Conservation (phyloP, 2,113 vertebrate species). For the Glaucomys volans region DNA sequence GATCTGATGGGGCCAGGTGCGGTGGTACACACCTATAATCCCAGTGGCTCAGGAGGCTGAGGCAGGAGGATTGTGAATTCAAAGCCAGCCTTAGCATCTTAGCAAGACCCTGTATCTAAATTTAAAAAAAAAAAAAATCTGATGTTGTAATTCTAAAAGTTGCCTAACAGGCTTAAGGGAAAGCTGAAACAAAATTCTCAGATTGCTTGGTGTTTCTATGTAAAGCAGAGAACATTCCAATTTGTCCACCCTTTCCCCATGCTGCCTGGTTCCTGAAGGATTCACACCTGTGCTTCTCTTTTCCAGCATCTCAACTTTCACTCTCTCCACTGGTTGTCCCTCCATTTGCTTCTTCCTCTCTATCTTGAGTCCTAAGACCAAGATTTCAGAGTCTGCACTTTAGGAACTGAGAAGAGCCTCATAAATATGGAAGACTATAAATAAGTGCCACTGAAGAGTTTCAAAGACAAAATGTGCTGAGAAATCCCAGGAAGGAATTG, state of each 20-base stretch:
- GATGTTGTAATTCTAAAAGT: not conserved
- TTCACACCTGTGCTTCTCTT: not conserved
- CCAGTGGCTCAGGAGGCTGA: too few species aligned
- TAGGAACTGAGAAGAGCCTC: not conserved
- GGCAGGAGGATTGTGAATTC: too few species aligned
- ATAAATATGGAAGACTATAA: not conserved
- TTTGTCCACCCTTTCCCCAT: too few species aligned
- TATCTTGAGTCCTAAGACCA: not conserved
- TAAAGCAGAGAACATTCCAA: not conserved
- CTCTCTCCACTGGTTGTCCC: not conserved
- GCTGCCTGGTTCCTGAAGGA: not conserved
- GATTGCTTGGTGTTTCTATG: not conserved
- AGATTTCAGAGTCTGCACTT: not conserved
- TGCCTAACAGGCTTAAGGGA: not conserved
- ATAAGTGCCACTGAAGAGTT: not conserved
- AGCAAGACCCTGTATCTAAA: too few species aligned
- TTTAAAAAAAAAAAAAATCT: not conserved
- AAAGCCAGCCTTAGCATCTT: too few species aligned
- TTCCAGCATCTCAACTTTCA: not conserved
- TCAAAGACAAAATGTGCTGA: not conserved
- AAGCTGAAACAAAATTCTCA: not conserved
- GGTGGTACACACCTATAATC: too few species aligned
- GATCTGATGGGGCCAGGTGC: not conserved
- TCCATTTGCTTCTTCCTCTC: not conserved
- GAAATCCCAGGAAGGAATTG: not conserved